Base-by-base conservation (phyloP, 92 coral and sea anemone genomes). In the Epizoanthus stellaris region DNA sequence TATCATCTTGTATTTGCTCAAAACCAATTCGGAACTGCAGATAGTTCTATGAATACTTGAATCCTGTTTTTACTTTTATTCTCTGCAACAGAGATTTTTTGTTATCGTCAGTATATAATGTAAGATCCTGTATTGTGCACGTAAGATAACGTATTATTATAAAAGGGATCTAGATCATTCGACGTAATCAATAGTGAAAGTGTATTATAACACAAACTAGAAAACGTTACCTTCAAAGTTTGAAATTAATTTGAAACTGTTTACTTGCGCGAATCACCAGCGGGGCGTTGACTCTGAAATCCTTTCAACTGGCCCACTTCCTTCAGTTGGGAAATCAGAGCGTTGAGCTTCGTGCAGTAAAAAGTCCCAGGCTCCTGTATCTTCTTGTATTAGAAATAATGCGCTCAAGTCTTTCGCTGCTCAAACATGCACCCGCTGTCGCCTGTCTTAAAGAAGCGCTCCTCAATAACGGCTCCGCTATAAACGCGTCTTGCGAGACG, bases 341-440 rank as follows among this genome's bases (percentile, higher is more conserved):
- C 36, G 85, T 87, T 16, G 98, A 94, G 70, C 98, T 94, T 47
- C 95, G 82, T 20, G 93, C 88, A 3, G 98, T 92, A 61, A 90
- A 94, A 67, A 96, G 92, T 4, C 99, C 99, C 49, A 97, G 84
- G 75, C 99, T 97, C 3, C 98, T 83, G 56, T 97, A 97, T 62
- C 99, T 90, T 13, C 97, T 90, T 14, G 99, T 97, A 73, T 97
- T 97, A 64, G 95, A 89, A 14, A 97, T 93, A 25, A 96, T 86
- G 40, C 91, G 93, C 14, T 87, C 98, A 38, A 96, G 95, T 75
- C 93, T 93, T 60, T 94, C 99, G 40, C 95, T 85, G 73, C 70
- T 93, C 14, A 93, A 86, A 25, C 82, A 81, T 13, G 91, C 92
- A 12, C 94, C 88, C 3, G 88, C 94, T 66, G 85, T 87, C 57